These are phyloP conservation scores for Plebejus anna DNA, from an alignment of 2,888 invertebrate species.

Conservation along the genomic window DNA sequence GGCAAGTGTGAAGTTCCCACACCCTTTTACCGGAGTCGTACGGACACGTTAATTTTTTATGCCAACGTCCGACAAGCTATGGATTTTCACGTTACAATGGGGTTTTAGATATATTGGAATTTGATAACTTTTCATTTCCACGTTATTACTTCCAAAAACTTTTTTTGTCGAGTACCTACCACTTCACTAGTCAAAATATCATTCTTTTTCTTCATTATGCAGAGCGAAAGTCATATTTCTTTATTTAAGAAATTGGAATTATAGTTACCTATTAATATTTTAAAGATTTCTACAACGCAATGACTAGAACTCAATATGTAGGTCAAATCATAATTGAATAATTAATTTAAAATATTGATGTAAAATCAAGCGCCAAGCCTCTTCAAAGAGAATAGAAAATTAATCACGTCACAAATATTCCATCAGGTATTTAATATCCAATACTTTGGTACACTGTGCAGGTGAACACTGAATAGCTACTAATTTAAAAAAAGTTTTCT, in stretches of 20 bases:
- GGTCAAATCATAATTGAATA: background rate
- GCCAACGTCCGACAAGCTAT: background rate
- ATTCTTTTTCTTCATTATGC: no score
- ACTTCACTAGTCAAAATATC: no score
- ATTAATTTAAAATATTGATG: constrained; percentile 5
- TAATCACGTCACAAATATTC: background rate
- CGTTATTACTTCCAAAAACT: no score
- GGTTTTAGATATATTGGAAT: no score
- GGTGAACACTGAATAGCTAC: background rate
- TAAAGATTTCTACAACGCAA: background rate
- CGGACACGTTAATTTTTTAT: constrained; percentile 7
- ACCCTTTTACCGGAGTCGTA: background rate
- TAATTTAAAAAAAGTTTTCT: no score
- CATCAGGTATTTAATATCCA: background rate
- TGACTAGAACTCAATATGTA: background rate
- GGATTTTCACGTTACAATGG: background rate
- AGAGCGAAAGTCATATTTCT: no score
- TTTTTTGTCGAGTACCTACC: no score
- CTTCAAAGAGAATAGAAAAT: constrained; percentile 2
- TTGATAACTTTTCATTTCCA: no score
- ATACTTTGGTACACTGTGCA: background rate
- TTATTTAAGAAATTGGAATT: no score
- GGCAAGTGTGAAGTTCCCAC: constrained; percentile 11
- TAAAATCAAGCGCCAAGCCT: background rate
- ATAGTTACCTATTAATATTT: no score